Conservation (phyloP, 2,797 vertebrate species). For the Enteromius viviparus region DNA sequence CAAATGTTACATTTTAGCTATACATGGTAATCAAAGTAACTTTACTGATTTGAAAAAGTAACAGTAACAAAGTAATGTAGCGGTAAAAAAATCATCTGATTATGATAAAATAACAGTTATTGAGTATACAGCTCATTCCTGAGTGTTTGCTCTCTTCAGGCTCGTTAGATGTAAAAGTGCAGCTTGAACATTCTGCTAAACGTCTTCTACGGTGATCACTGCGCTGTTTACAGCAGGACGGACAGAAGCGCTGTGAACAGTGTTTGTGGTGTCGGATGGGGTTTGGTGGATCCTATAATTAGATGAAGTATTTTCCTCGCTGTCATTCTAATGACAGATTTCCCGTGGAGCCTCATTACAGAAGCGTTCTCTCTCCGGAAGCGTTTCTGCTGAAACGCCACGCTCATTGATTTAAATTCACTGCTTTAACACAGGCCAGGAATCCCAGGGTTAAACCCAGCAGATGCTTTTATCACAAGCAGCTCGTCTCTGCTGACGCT, state of each 20-base stretch:
- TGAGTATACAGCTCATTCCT: no score
- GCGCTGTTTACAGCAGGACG: background rate
- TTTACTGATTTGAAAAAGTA: no score
- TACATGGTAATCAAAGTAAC: no score
- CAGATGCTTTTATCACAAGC: background rate
- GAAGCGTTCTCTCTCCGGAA: background rate
- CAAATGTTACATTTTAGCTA: no score
- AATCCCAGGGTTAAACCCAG: background rate
- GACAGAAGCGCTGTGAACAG: background rate
- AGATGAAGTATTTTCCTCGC: constrained; percentile 6
- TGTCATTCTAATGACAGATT: constrained; percentile 23
- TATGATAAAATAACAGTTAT: no score
- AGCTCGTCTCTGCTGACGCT: background rate
- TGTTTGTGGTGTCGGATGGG: background rate
- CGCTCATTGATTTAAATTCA: background rate
- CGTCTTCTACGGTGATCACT: background rate
- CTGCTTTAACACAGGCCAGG: background rate
- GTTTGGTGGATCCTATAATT: background rate
- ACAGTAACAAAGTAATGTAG: no score
- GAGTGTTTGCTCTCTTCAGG: background rate
- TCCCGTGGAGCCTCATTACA: background rate
- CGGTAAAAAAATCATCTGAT: no score
- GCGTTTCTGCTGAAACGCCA: background rate
- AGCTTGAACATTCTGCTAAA: background rate
- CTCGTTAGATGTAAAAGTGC: background rate